Evolutionary conservation across 2,888 invertebrate species (phyloP).

Genomic region (Idaea aversata): DNA sequence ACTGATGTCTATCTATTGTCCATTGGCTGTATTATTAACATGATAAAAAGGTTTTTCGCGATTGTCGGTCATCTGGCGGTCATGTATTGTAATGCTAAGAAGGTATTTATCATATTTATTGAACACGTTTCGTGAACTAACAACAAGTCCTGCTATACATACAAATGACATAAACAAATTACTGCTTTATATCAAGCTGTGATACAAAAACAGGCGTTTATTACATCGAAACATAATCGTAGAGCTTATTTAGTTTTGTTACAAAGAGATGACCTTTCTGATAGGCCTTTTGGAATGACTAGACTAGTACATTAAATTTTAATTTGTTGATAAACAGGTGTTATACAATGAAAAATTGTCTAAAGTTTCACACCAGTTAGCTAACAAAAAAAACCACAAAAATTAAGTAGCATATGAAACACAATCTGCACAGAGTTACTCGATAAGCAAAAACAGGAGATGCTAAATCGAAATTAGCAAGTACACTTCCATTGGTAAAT

Average conservation of each 20-base stretch:
- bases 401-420: not conserved
- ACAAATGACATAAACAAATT: constrained; percentile 40
- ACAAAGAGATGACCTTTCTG: constrained; percentile 47
- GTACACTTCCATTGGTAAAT: constrained; percentile 7
- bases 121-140: constrained; percentile 36
- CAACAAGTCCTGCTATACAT: constrained; percentile 34
- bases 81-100: constrained; percentile 62
- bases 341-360: constrained; percentile 38
- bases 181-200: constrained; percentile 28
- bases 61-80: constrained; percentile 49
- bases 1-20: not conserved
- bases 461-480: not conserved
- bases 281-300: constrained; percentile 33
- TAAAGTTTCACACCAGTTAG: not conserved
- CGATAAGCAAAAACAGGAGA: not conserved
- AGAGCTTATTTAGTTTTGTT: constrained; percentile 20
- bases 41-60: constrained; percentile 51
- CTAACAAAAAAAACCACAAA: not conserved
- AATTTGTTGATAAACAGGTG: constrained; percentile 37
- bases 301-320: constrained; percentile 13
- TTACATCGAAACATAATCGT: constrained; percentile 22
- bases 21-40: constrained; percentile 44
- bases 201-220: constrained; percentile 23
- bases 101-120: constrained; percentile 56
- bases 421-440: not conserved